phyloP scores from a whole-genome alignment of 1,140 invertebrate species.

The Rhyzopertha dominica region DNA sequence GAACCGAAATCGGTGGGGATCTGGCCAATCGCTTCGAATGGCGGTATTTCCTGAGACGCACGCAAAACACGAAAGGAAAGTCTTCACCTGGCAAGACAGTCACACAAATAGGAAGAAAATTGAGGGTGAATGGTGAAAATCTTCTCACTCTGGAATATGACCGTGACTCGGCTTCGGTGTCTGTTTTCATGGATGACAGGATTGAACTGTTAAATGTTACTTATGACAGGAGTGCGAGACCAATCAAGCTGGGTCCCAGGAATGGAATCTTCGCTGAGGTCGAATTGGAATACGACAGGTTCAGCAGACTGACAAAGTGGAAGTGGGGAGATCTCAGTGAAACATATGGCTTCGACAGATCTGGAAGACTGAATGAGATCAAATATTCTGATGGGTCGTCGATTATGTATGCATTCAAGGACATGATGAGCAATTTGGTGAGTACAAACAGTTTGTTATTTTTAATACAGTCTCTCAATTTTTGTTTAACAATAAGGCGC shows the following conservation, averaged over 20 bases:
- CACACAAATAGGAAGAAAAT: constrained; percentile 75
- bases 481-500: too few relatives aligned
- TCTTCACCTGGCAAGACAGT: constrained; percentile 53
- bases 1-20: constrained; percentile 82
- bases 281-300: constrained; percentile 88
- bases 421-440: constrained; percentile 77
- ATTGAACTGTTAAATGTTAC: constrained; percentile 85
- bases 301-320: constrained; percentile 85
- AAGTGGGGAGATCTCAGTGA: constrained; percentile 86
- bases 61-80: constrained; percentile 54
- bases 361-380: constrained; percentile 79
- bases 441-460: too few relatives aligned
- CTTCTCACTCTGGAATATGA: constrained; percentile 90
- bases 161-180: constrained; percentile 80
- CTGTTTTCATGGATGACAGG: constrained; percentile 84
- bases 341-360: constrained; percentile 81
- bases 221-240: constrained; percentile 86
- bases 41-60: constrained; percentile 78
- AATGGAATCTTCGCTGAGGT: constrained; percentile 81
- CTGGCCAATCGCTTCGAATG: constrained; percentile 91
- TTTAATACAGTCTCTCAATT: too few relatives aligned
- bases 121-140: constrained; percentile 87
- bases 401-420: constrained; percentile 81
- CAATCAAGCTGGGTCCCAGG: constrained; percentile 82
- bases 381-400: constrained; percentile 83